Conservation (phyloP, 92 coral and sea anemone genomes). For the Siderastrea siderea region DNA sequence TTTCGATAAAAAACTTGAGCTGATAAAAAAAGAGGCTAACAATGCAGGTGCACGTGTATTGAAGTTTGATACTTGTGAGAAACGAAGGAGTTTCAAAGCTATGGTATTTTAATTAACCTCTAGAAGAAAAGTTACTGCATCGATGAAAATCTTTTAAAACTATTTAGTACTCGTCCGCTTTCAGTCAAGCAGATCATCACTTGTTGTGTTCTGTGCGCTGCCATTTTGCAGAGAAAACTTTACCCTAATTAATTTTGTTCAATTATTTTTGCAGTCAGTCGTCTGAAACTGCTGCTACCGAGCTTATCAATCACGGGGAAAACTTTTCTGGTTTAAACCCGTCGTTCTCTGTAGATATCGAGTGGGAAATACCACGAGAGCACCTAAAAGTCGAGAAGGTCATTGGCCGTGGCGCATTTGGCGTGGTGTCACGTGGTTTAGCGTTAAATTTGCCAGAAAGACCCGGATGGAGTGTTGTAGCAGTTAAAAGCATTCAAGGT, state of each 20-base stretch:
- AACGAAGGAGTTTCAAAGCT: too few species aligned
- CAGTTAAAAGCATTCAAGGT: slow-evolving; percentile 76
- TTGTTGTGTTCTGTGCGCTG: too few species aligned
- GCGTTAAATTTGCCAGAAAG: slow-evolving; percentile 49
- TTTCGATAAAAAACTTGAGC: too few species aligned
- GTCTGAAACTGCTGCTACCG: neutral
- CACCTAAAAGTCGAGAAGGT: slow-evolving; percentile 66
- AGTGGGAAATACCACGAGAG: slow-evolving; percentile 67
- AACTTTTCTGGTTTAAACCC: neutral
- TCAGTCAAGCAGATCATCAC: too few species aligned
- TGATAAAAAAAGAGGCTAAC: too few species aligned
- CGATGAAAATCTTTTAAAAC: too few species aligned
- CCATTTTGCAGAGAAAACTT: too few species aligned
- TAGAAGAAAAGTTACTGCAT: too few species aligned
- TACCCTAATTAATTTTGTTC: neutral
- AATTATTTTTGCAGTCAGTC: neutral
- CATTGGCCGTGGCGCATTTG: slow-evolving; percentile 82
- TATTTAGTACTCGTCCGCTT: too few species aligned
- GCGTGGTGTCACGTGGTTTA: slow-evolving; percentile 71
- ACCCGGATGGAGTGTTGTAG: slow-evolving; percentile 73
- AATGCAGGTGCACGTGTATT: too few species aligned
- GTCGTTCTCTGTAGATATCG: slow-evolving; percentile 37
- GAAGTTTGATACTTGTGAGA: too few species aligned
- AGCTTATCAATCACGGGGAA: neutral
- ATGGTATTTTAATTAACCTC: too few species aligned